Conservation (phyloP, 1,140 invertebrate species). For the Cecropterus lyciades region DNA sequence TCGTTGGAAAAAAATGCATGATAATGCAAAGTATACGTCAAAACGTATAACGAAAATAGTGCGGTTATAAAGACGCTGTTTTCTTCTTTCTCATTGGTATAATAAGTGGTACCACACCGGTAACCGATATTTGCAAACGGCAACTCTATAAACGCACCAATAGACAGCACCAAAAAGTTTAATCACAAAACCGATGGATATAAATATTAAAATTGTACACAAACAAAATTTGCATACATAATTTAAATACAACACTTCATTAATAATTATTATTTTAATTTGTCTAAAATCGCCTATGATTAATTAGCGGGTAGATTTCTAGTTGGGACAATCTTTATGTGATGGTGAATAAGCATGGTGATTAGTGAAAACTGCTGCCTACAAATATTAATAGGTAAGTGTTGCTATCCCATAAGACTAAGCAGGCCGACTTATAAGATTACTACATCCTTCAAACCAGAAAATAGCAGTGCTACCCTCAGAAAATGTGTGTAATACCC, state of each 20-base stretch:
- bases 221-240: slow-evolving; percentile 32
- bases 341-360: no score
- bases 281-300: slow-evolving; percentile 38
- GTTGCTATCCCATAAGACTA: no score
- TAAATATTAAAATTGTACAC: slow-evolving; percentile 41
- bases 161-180: slow-evolving; percentile 58
- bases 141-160: slow-evolving; percentile 35
- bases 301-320: slow-evolving; percentile 27
- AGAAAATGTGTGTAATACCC: no score
- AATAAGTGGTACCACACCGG: not conserved
- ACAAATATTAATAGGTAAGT: no score
- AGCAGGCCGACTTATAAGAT: no score
- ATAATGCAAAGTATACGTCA: slow-evolving; percentile 38
- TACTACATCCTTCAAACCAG: no score
- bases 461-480: no score
- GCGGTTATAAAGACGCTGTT: slow-evolving; percentile 22
- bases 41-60: slow-evolving; percentile 21
- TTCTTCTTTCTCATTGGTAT: not conserved
- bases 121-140: slow-evolving; percentile 5
- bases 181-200: slow-evolving; percentile 44
- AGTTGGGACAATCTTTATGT: slow-evolving; percentile 21
- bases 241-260: slow-evolving; percentile 34
- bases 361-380: no score
- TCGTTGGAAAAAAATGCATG: slow-evolving; percentile 37
- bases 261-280: slow-evolving; percentile 44